Percentiles rank a stretch among this genome's conserved stretches.
Conservation (phyloP, 2,888 invertebrate genomes). For the Tiphia femorata region DNA sequence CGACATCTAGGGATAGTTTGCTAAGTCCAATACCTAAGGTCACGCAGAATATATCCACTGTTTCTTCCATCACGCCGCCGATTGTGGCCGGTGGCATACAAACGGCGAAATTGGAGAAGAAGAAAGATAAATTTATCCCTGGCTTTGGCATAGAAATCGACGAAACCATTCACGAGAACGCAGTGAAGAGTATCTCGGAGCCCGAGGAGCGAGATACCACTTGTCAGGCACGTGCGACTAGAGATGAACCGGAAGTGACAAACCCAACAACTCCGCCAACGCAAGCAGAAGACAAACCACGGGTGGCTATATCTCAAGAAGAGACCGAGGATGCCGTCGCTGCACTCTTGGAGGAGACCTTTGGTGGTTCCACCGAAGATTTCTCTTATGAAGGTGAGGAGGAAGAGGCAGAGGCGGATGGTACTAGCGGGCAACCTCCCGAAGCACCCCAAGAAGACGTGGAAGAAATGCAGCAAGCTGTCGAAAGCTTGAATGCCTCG, state of each 20-base stretch:
- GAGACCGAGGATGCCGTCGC: conserved; percentile 94
- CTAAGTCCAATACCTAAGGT: conserved; percentile 71
- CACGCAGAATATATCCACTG: conserved; percentile 29
- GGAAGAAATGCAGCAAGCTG: conserved; percentile 87
- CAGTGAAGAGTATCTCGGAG: conserved; percentile 84
- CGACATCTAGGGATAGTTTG: conserved; percentile 54
- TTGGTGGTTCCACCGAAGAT: conserved; percentile 74
- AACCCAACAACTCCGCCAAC: conserved; percentile 72
- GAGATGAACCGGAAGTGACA: conserved; percentile 62
- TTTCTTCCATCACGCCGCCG: conserved; percentile 37
- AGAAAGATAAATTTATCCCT: conserved; percentile 77
- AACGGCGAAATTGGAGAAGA: conserved; percentile 67
- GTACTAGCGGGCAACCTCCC: conserved; percentile 69
- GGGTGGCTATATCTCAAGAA: conserved; percentile 89
- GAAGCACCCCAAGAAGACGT: conserved; percentile 79
- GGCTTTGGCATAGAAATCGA: conserved; percentile 78
- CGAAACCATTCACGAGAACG: conserved; percentile 82
- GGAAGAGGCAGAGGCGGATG: conserved; percentile 68
- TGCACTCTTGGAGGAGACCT: conserved; percentile 87
- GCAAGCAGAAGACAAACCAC: conserved; percentile 81
- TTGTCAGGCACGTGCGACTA: conserved; percentile 46
- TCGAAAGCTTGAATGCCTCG: conserved; percentile 81
- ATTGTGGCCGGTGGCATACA: conserved; percentile 39
- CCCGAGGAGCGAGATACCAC: conserved; percentile 62
- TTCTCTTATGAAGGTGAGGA: conserved; percentile 68